phyloP scores from a whole-genome alignment of 64 coral and sea anemone species.

The Trachythela sp. region DNA sequence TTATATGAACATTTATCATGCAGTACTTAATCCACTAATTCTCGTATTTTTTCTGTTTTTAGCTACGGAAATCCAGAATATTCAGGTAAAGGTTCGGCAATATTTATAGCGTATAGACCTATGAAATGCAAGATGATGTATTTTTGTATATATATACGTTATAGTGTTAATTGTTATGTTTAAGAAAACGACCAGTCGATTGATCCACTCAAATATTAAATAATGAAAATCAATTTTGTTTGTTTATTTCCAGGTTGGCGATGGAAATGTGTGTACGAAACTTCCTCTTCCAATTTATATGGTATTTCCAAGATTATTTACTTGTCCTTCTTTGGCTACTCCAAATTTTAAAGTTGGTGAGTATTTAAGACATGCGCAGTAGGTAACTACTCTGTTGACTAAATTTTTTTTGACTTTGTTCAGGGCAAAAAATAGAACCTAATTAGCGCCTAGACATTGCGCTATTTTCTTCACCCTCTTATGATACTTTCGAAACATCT shows the following conservation, averaged over 20 bases:
- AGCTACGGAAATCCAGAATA: constrained; percentile 98
- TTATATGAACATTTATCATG: too few relatives aligned
- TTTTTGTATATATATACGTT: background rate
- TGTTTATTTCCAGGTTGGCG: constrained; percentile 60
- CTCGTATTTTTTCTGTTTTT: background rate
- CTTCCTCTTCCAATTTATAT: constrained; percentile 85
- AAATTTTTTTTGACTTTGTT: too few relatives aligned
- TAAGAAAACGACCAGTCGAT: too few relatives aligned
- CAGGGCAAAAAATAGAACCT: too few relatives aligned
- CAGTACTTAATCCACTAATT: background rate
- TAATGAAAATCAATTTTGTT: background rate
- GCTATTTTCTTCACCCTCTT: too few relatives aligned
- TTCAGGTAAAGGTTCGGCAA: constrained; percentile 56
- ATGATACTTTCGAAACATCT: too few relatives aligned
- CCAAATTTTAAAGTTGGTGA: constrained; percentile 98
- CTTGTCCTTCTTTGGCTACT: constrained; percentile 83
- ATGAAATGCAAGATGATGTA: background rate
- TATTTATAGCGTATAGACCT: background rate
- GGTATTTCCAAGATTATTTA: constrained; percentile 93
- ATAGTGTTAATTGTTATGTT: too few relatives aligned
- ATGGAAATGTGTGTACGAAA: constrained; percentile 85
- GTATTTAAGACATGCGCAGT: background rate
- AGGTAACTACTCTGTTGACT: background rate
- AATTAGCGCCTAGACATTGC: too few relatives aligned
- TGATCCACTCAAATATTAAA: too few relatives aligned